These are phyloP conservation scores for Cephus nigrinus DNA, from an alignment of 2,888 invertebrate genomes.

Conservation along the genomic window DNA sequence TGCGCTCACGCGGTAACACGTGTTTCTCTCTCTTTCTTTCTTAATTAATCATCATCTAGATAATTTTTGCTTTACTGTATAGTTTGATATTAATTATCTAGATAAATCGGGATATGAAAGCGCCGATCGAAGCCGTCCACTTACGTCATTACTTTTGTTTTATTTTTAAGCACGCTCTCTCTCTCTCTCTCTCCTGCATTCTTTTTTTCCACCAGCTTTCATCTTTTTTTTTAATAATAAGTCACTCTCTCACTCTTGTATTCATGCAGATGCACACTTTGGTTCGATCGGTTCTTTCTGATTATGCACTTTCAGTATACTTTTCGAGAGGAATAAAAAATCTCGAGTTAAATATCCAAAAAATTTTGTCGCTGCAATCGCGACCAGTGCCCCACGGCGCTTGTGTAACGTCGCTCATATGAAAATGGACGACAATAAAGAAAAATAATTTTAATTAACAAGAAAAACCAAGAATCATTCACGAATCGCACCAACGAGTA, in stretches of 20 bases:
- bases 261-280: constrained; percentile 2
- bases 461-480: neutral
- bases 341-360: neutral
- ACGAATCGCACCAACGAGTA: neutral
- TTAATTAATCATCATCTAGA: constrained; percentile 17
- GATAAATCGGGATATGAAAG: constrained; percentile 30
- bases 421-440: neutral
- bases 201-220: neutral
- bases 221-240: neutral
- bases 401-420: neutral
- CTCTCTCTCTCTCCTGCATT: neutral
- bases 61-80: constrained; percentile 12
- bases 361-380: neutral
- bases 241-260: neutral
- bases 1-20: neutral
- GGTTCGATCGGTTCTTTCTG: constrained; percentile 29
- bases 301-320: constrained; percentile 42
- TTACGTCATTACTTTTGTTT: neutral
- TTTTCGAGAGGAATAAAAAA: constrained; percentile 21
- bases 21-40: neutral
- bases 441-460: neutral
- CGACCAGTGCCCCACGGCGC: neutral
- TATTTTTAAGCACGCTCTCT: neutral
- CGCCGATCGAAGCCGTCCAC: constrained; percentile 18
- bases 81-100: constrained; percentile 24